Base-by-base conservation (phyloP, 2,888 invertebrate genomes). In the Apeira syringaria region DNA sequence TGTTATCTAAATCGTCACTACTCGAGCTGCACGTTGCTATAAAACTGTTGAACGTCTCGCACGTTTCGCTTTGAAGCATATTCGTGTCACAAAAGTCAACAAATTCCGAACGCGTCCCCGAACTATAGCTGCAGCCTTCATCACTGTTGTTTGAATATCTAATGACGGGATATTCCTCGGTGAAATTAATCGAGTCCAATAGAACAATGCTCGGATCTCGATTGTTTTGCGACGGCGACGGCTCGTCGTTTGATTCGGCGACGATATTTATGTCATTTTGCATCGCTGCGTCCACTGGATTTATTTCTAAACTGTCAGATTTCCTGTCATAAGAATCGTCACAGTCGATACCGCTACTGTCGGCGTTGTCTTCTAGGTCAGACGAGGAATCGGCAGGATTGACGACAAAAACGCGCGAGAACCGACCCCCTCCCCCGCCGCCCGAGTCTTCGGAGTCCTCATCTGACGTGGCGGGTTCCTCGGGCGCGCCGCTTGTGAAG, bases 381-480 rank as follows among this genome's bases (percentile, higher is more conserved):
- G 92, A 92, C 1, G 92, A 92, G 4, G 92, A 92, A 34, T 91
- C 91, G 10, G 82, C 84, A 4, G 92, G 92, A 62, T 94, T 94
- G 10, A 94, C 93, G 1, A 94, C 92, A 66, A 94, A 94, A 9
- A 94, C 93, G 39, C 93, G 91, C 20, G 93, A 93, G 64, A 94
- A 94, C 33, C 79, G 71, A 1, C 86, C 83, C 65, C 89, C 81
- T 72, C 93, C 67, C 73, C 92, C 65, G 72, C 92, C 54, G 68
- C 93, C 93, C 0, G 90, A 89, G 50, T 91, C 89, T 18, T 86
- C 88, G 0, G 90, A 89, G 56, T 89, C 89, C 41, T 90, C 90
- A 27, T 86, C 83, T 0, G 91, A 74, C 2, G 92, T 89, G 26
- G 86, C 82, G 11, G 83, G 86, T 55, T 88, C 85, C 31, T 86